Conservation (phyloP, 1,140 invertebrate species). For the Drosophila pruinosa region DNA sequence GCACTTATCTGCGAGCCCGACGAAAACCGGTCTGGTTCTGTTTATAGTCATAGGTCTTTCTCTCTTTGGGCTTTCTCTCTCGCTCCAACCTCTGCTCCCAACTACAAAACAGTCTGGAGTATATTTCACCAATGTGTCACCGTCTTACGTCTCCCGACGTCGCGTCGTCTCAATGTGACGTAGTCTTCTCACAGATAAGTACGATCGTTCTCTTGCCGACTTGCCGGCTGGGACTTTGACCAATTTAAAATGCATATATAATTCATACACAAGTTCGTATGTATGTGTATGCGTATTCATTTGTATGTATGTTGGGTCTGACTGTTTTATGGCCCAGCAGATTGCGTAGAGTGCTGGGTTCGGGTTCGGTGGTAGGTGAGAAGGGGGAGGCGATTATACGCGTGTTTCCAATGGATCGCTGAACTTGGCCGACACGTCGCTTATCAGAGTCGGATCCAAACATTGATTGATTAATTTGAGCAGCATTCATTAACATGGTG, state of each 20-base stretch:
- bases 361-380: background rate
- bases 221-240: conserved; percentile 66
- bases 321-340: conserved; percentile 26
- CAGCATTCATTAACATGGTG: conserved; percentile 39
- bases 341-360: conserved; percentile 22
- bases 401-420: conserved; percentile 34
- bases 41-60: conserved; percentile 13
- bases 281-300: background rate
- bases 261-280: background rate
- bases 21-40: conserved; percentile 51
- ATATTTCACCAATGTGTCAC: conserved; percentile 65
- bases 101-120: conserved; percentile 27
- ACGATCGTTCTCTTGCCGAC: conserved; percentile 51
- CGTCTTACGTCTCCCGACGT: conserved; percentile 41
- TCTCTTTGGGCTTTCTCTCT: background rate
- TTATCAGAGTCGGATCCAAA: conserved; percentile 24
- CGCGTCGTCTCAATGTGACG: conserved; percentile 50
- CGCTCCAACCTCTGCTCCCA: no score
- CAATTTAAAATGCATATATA: conserved; percentile 31
- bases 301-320: background rate
- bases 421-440: conserved; percentile 48
- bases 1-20: conserved; percentile 36
- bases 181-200: conserved; percentile 59
- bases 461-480: conserved; percentile 64
- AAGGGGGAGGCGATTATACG: conserved; percentile 30